phyloP scores from a whole-genome alignment of 2,797 vertebrate species.

The Poeciliopsis turneri region DNA sequence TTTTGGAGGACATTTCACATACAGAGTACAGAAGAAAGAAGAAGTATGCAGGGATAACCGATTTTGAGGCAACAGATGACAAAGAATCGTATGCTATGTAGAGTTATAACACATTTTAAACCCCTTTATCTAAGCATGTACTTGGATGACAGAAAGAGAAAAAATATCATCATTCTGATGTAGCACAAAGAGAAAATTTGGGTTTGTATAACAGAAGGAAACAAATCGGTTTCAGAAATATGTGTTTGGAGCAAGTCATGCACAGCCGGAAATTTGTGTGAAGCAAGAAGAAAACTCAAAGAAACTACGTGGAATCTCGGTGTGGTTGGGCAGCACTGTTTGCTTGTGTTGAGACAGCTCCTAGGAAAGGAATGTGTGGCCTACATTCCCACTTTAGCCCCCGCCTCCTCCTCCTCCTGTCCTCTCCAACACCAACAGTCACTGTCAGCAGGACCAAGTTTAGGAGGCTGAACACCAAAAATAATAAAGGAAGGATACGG shows the following conservation, averaged over 20 bases:
- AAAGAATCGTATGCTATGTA: slow-evolving; percentile 20
- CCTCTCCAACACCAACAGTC: slow-evolving; percentile 18
- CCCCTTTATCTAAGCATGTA: slow-evolving; percentile 33
- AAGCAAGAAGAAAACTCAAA: slow-evolving; percentile 57
- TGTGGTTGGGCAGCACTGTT: slow-evolving; percentile 74
- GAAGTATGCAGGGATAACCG: slow-evolving; percentile 35
- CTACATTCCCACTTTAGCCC: slow-evolving; percentile 71
- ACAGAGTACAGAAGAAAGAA: slow-evolving; percentile 56
- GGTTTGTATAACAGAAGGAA: slow-evolving; percentile 43
- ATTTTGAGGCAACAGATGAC: slow-evolving; percentile 58
- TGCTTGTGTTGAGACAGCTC: slow-evolving; percentile 75
- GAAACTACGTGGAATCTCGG: slow-evolving; percentile 75
- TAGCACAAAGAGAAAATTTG: slow-evolving; percentile 38
- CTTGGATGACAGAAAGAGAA: slow-evolving; percentile 21
- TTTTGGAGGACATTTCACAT: slow-evolving; percentile 68
- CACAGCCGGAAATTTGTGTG: slow-evolving; percentile 52
- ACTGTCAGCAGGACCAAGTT: slow-evolving; percentile 55
- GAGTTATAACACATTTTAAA: slow-evolving; percentile 5
- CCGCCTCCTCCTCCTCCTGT: slow-evolving; percentile 44
- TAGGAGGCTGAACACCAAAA: slow-evolving; percentile 61
- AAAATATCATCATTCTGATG: slow-evolving; percentile 12
- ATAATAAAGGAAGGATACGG: slow-evolving; percentile 61
- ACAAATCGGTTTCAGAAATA: slow-evolving; percentile 52
- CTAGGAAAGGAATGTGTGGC: slow-evolving; percentile 80
- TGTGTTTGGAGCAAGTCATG: slow-evolving; percentile 19